Percentiles rank a stretch among this genome's conserved stretches.
These are phyloP conservation scores for Prunella fulvescens DNA, from an alignment of 2,113 vertebrate genomes.

Conservation along the genomic window DNA sequence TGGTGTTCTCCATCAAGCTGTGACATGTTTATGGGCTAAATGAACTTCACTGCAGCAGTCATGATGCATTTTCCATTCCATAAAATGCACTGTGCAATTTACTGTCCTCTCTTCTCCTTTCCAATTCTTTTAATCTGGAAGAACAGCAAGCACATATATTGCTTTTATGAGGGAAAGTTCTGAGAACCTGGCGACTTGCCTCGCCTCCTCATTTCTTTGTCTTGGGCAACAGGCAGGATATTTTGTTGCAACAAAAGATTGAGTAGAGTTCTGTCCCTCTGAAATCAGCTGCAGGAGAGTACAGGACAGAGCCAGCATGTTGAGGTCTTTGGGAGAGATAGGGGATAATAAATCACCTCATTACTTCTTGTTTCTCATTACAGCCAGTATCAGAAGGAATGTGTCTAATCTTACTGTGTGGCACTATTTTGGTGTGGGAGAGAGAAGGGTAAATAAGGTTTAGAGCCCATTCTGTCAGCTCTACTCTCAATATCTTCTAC, in stretches of 20 bases:
- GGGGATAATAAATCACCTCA: slow-evolving; percentile 35
- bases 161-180: slow-evolving; percentile 34
- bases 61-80: background rate
- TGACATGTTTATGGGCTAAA: slow-evolving; percentile 12
- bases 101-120: slow-evolving; percentile 12
- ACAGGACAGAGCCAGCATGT: background rate
- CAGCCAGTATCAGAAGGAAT: background rate
- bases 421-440: fast-evolving
- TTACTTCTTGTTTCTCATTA: slow-evolving; percentile 23
- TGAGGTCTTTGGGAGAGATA: background rate
- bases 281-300: background rate
- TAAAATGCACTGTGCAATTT: slow-evolving; percentile 10
- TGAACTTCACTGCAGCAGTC: background rate
- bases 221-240: background rate
- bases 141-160: slow-evolving; percentile 30
- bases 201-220: background rate
- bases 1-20: background rate
- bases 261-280: background rate
- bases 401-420: background rate
- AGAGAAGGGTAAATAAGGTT: background rate
- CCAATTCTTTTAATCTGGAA: slow-evolving; percentile 24
- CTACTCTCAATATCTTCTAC: background rate
- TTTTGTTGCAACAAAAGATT: background rate
- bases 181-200: background rate
- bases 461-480: background rate